These are phyloP conservation scores for Brachycybe producta DNA, from an alignment of 2,888 invertebrate species.

Conservation along the genomic window DNA sequence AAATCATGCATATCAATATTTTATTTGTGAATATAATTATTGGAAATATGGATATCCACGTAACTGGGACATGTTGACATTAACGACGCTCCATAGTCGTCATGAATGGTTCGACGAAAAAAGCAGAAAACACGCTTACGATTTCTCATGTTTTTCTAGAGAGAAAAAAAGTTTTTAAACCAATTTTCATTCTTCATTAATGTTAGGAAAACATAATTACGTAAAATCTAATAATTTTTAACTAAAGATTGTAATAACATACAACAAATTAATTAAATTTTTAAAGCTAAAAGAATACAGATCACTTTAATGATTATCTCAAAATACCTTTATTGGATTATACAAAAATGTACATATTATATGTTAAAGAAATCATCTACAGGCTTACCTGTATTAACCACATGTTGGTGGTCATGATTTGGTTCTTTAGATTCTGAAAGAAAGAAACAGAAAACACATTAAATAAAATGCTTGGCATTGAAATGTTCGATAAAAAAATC, in stretches of 20 bases:
- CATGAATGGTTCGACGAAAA: too few relatives aligned
- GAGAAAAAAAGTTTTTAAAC: background rate
- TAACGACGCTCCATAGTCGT: too few relatives aligned
- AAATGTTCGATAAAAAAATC: background rate
- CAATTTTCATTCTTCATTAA: background rate
- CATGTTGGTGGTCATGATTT: conserved; percentile 86
- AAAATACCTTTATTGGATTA: background rate
- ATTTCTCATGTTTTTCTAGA: too few relatives aligned
- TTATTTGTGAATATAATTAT: too few relatives aligned
- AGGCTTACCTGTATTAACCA: conserved; percentile 80
- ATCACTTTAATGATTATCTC: background rate
- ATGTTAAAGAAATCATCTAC: background rate
- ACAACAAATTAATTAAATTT: background rate
- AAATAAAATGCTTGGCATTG: background rate
- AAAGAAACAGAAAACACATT: conserved; percentile 28
- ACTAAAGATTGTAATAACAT: background rate
- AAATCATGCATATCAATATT: too few relatives aligned
- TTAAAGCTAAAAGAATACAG: background rate
- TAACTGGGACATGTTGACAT: too few relatives aligned
- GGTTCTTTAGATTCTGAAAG: conserved; percentile 76
- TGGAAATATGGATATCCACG: too few relatives aligned
- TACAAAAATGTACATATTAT: background rate
- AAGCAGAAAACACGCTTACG: too few relatives aligned
- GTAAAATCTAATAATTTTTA: background rate
- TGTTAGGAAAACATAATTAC: background rate